Evolutionary conservation across 2,888 invertebrate genomes (phyloP).

Genomic region (Malthinus flaveolus): DNA sequence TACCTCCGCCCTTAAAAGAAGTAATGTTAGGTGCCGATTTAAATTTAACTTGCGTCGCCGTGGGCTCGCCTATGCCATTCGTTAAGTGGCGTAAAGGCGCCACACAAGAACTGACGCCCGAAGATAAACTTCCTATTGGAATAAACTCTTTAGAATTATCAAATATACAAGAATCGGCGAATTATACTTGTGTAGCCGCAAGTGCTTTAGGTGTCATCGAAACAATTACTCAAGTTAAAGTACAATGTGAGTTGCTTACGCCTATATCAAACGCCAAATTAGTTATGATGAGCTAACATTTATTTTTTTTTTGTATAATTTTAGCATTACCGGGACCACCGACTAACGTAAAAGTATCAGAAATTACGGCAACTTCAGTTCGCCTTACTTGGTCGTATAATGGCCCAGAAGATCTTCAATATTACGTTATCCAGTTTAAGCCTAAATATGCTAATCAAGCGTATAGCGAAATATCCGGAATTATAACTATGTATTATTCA

Average conservation of each 20-base stretch:
- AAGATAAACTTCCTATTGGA: conserved; percentile 83
- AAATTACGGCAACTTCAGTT: conserved; percentile 92
- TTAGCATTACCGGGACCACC: conserved; percentile 91
- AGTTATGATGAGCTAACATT: no score
- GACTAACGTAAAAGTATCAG: conserved; percentile 85
- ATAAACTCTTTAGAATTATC: conserved; percentile 84
- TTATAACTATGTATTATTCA: conserved; percentile 90
- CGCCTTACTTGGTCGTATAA: conserved; percentile 92
- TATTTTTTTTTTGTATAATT: conserved; percentile 20
- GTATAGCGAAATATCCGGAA: conserved; percentile 90
- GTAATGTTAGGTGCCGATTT: conserved; percentile 90
- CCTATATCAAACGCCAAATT: no score
- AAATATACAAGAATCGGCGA: conserved; percentile 89
- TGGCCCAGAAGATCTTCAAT: conserved; percentile 86
- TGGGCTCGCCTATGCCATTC: conserved; percentile 97
- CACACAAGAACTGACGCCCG: conserved; percentile 82
- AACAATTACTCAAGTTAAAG: conserved; percentile 85
- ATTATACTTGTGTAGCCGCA: conserved; percentile 96
- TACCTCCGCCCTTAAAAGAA: conserved; percentile 81
- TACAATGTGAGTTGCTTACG: conserved; percentile 78
- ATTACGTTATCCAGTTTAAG: conserved; percentile 96
- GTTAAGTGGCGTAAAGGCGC: conserved; percentile 91
- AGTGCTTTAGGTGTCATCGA: conserved; percentile 93
- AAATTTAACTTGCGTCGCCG: conserved; percentile 95
- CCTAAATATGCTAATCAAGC: conserved; percentile 92